Base-by-base conservation (phyloP, 1,140 invertebrate genomes). In the Pygmarrhopalites habei region DNA sequence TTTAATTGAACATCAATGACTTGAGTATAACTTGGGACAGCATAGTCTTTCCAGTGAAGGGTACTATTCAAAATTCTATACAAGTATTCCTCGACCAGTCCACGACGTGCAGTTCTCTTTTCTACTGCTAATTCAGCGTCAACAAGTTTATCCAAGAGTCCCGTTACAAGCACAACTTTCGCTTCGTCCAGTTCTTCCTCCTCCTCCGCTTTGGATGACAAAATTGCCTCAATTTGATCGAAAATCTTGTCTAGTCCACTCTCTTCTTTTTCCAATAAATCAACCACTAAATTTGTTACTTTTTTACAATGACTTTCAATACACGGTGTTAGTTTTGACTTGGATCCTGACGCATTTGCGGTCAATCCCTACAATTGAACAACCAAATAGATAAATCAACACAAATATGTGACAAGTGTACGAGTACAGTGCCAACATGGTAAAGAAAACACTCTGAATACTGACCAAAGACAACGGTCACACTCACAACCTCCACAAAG, bases 1-100 rank as follows among this genome's bases (percentile, higher is more conserved):
- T 60, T 58, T 0, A 43, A 44, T 59, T 70, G 69, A 41, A 70
- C 64, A 5, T 61, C 14, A 0, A 66, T 12, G 25, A 58, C 41
- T 19, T 65, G 63, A 29, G 66, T 23, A 58, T 55, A 69, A 26
- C 2, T 28, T 23, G 51, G 21, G 5, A 23, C 30, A 35, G 21
- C 2, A 17, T 14, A 56, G 15, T 30, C 19, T 32, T 58, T 47
- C 65, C 66, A 67, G 2, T 47, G 26, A n/a, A 60, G 10, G 14
- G 46, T 28, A n/a, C 21, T 26, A 3, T 32, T 5, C 30, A 70
- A 39, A 23, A 44, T 59, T 1, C 55, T 49, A 39, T 53, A 56
- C 5, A 70, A 39, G 41, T 35, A 51, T 10, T 46, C 41, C 5
- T 67, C 56, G 21, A 67, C n/a, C 7, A 44, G 35, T 4, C 47